Conservation (phyloP, 2,888 invertebrate genomes). For the Zaprionus lineosus region DNA sequence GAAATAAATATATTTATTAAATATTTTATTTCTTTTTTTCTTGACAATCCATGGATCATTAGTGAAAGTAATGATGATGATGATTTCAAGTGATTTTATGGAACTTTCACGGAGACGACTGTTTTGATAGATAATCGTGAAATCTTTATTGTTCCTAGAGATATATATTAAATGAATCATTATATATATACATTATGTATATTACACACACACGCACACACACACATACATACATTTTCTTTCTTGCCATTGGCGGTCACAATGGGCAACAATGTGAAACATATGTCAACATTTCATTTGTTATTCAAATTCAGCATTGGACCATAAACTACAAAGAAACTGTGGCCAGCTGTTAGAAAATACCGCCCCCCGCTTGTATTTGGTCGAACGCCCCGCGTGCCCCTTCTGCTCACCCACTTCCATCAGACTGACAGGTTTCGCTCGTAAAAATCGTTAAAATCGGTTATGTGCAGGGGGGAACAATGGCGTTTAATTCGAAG, state of each 20-base stretch:
- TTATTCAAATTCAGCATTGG: conserved; percentile 72
- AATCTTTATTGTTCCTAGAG: conserved; percentile 38
- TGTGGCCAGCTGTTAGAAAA: conserved; percentile 44
- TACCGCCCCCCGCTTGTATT: conserved; percentile 7
- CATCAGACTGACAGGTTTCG: conserved; percentile 25
- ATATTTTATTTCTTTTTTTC: background rate
- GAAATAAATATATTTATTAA: too few species aligned
- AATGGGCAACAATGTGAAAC: conserved; percentile 71
- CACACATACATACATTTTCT: too few species aligned
- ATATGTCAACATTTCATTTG: conserved; percentile 80
- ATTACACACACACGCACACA: too few species aligned
- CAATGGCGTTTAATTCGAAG: conserved; percentile 71
- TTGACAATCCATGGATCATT: conserved; percentile 23
- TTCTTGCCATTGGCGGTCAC: too few species aligned
- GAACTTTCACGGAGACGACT: conserved; percentile 54
- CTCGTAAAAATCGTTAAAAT: conserved; percentile 60
- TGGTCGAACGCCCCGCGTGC: too few species aligned
- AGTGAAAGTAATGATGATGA: too few species aligned
- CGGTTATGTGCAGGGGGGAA: conserved; percentile 51
- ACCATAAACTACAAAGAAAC: conserved; percentile 61
- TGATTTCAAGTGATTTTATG: conserved; percentile 5
- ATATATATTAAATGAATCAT: too few species aligned
- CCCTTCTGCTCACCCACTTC: background rate
- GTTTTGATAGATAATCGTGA: conserved; percentile 42
- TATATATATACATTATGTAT: too few species aligned